Percentiles rank a stretch among this genome's conserved stretches.
Conservation (phyloP, 2,113 vertebrate species). For the Trochalopteron elliotii region DNA sequence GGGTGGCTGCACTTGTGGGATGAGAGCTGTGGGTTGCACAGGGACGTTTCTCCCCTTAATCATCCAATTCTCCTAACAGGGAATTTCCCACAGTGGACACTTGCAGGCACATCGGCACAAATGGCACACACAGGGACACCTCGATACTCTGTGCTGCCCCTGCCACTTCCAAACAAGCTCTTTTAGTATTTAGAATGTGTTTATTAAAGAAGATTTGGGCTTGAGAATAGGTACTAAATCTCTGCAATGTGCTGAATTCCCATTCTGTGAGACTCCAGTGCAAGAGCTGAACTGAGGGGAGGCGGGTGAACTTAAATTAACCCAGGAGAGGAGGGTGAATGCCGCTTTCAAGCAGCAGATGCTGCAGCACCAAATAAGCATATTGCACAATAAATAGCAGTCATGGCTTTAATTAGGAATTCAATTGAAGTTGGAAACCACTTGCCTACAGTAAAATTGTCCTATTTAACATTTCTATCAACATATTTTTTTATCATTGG, state of each 20-base stretch:
- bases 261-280: constrained; percentile 38
- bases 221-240: constrained; percentile 24
- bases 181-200: neutral
- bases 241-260: constrained; percentile 49
- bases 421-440: constrained; percentile 72
- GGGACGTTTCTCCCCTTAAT: neutral
- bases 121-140: neutral
- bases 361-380: constrained; percentile 73
- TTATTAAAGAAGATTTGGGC: constrained; percentile 28
- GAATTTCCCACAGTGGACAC: neutral
- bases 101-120: fast-evolving
- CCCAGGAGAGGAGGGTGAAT: constrained; percentile 68
- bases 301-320: constrained; percentile 72
- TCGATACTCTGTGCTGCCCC: neutral
- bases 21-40: neutral
- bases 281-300: constrained; percentile 41
- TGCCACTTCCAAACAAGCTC: neutral
- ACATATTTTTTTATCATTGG: constrained; percentile 70
- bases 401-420: constrained; percentile 76
- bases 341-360: constrained; percentile 65
- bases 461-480: constrained; percentile 74
- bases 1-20: neutral
- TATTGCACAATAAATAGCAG: constrained; percentile 77
- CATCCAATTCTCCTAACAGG: neutral
- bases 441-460: constrained; percentile 76